Conservation (phyloP, 2,113 vertebrate species). For the Microcebus tavaratra region DNA sequence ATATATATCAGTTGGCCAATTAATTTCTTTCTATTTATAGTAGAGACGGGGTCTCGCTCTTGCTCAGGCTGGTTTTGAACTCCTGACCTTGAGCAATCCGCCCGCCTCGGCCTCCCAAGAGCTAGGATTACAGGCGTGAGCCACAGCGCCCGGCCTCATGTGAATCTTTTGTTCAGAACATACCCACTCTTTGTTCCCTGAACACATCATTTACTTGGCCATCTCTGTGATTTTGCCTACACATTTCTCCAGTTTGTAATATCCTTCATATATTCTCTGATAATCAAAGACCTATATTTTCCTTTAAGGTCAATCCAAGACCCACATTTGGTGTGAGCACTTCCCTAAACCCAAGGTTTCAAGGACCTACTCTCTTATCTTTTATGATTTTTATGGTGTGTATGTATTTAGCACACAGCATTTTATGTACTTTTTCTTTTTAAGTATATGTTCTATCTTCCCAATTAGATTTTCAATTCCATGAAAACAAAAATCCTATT, state of each 20-base stretch:
- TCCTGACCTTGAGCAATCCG: too few species aligned
- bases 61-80: too few species aligned
- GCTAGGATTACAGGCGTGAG: too few species aligned
- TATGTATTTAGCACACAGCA: not conserved
- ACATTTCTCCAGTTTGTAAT: not conserved
- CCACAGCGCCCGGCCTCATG: too few species aligned
- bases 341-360: not conserved
- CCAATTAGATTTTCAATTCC: not conserved
- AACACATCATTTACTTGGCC: not conserved
- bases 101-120: too few species aligned
- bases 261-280: not conserved
- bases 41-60: too few species aligned
- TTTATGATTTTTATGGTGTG: not conserved
- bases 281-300: not conserved
- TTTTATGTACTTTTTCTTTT: not conserved
- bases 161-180: not conserved
- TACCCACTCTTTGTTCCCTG: not conserved
- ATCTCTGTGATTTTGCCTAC: not conserved
- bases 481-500: conserved; percentile 9
- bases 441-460: not conserved
- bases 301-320: not conserved
- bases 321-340: not conserved
- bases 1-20: too few species aligned
- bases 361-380: not conserved
- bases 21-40: too few species aligned